Conservation (phyloP, 1,140 invertebrate species). For the Dryas iulia region DNA sequence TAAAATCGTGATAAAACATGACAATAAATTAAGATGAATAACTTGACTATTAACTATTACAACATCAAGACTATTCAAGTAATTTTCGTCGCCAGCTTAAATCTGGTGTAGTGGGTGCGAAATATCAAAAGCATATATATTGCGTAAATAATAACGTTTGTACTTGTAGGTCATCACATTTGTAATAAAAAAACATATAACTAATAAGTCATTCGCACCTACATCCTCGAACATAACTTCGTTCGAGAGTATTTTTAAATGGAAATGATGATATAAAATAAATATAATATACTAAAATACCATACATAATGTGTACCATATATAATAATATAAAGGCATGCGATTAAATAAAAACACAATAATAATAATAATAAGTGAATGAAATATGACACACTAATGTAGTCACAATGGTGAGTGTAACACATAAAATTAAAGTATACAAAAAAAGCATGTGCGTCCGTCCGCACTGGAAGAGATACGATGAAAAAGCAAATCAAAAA, state of each 20-base stretch:
- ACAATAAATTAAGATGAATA: neutral
- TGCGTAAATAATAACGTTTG: conserved; percentile 15
- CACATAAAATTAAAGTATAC: no score
- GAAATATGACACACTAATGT: neutral
- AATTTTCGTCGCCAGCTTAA: neutral
- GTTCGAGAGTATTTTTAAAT: no score
- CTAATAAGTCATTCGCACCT: neutral
- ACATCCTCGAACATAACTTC: neutral
- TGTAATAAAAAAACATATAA: conserved; percentile 1
- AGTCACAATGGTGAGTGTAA: neutral
- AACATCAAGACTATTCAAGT: neutral
- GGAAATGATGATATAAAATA: no score
- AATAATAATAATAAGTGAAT: neutral
- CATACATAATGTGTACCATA: no score
- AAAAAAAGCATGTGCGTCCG: neutral
- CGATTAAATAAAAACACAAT: neutral
- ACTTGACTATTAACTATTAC: neutral
- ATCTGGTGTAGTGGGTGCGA: neutral
- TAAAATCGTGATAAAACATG: neutral
- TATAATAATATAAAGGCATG: no score
- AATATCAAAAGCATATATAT: neutral
- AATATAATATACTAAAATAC: no score
- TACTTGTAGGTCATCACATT: conserved; percentile 40
- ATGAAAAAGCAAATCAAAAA: neutral
- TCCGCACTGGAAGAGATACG: neutral